These are phyloP conservation scores for Drosophila meridionalis DNA, from an alignment of 2,888 invertebrate species.

Conservation along the genomic window DNA sequence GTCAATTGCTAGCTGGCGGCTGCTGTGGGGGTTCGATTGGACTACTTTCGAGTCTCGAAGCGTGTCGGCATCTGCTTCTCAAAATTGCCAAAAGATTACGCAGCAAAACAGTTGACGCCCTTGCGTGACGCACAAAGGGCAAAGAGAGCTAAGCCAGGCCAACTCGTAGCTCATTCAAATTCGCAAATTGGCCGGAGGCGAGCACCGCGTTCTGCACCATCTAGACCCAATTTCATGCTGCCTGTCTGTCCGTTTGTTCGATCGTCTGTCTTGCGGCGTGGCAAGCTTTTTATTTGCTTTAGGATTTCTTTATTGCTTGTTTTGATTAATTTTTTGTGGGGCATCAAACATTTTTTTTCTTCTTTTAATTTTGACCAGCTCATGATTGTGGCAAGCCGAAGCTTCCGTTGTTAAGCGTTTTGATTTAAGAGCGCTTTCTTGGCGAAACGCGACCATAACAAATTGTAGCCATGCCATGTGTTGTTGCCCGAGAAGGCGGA, in stretches of 20 bases:
- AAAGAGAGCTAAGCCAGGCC: slow-evolving; percentile 23
- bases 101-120: slow-evolving; percentile 66
- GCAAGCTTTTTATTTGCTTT: slow-evolving; percentile 74
- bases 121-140: slow-evolving; percentile 37
- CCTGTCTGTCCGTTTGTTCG: slow-evolving; percentile 42
- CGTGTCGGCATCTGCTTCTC: slow-evolving; percentile 42
- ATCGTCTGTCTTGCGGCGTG: slow-evolving; percentile 41
- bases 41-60: slow-evolving; percentile 66
- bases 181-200: slow-evolving; percentile 46
- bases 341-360: slow-evolving; percentile 56
- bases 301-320: slow-evolving; percentile 74
- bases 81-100: slow-evolving; percentile 60
- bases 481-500: slow-evolving; percentile 57
- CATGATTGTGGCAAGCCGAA: slow-evolving; percentile 52
- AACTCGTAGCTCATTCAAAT: slow-evolving; percentile 63
- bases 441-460: slow-evolving; percentile 52
- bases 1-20: slow-evolving; percentile 44
- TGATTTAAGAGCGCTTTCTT: slow-evolving; percentile 71
- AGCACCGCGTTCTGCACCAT: slow-evolving; percentile 44
- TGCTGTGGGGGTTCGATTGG: slow-evolving; percentile 50
- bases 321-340: slow-evolving; percentile 68
- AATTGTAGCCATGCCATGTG: slow-evolving; percentile 63
- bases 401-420: slow-evolving; percentile 79
- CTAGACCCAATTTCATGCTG: slow-evolving; percentile 73
- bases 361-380: slow-evolving; percentile 18